phyloP scores from a whole-genome alignment of 1,140 invertebrate genomes.

The Tetragonula clypearis region DNA sequence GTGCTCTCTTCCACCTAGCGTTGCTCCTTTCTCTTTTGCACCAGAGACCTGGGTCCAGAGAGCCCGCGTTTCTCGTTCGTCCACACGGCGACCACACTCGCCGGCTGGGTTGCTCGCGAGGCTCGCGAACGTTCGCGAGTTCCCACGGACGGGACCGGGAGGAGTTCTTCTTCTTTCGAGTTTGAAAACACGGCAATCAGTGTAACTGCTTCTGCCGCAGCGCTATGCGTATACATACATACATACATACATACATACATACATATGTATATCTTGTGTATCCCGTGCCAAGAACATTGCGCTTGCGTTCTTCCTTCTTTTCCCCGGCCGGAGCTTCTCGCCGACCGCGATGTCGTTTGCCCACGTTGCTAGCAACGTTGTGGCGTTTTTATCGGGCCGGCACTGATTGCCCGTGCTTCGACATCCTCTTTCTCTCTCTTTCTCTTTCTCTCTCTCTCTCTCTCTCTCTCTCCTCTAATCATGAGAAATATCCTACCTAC shows the following conservation, averaged over 20 bases:
- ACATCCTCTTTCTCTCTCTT: not conserved
- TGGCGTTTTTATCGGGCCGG: slow-evolving; percentile 18
- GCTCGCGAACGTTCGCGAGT: slow-evolving; percentile 56
- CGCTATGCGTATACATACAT: slow-evolving; percentile 56
- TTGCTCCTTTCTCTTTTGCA: slow-evolving; percentile 23
- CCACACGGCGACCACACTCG: slow-evolving; percentile 44
- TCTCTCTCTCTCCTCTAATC: not conserved
- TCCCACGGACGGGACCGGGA: slow-evolving; percentile 76
- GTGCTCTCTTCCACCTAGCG: not conserved
- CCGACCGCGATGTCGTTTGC: slow-evolving; percentile 33
- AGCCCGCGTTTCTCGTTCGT: slow-evolving; percentile 38
- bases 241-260: slow-evolving; percentile 52
- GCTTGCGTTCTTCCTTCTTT: slow-evolving; percentile 15
- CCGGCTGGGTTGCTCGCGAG: not conserved
- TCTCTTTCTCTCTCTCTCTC: too few relatives aligned
- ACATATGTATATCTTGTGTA: slow-evolving; percentile 41
- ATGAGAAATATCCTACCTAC: not conserved
- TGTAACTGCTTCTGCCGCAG: slow-evolving; percentile 76
- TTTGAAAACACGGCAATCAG: slow-evolving; percentile 80
- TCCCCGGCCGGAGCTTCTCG: not conserved
- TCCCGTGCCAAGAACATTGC: slow-evolving; percentile 54
- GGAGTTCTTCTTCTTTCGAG: slow-evolving; percentile 78
- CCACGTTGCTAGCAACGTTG: not conserved
- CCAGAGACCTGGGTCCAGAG: not conserved
- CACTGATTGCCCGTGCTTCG: slow-evolving; percentile 40